Evolutionary conservation across 2,888 invertebrate genomes (phyloP), one percentile per base, ranked within the genome.

Genomic region (Helobdella robusta): DNA sequence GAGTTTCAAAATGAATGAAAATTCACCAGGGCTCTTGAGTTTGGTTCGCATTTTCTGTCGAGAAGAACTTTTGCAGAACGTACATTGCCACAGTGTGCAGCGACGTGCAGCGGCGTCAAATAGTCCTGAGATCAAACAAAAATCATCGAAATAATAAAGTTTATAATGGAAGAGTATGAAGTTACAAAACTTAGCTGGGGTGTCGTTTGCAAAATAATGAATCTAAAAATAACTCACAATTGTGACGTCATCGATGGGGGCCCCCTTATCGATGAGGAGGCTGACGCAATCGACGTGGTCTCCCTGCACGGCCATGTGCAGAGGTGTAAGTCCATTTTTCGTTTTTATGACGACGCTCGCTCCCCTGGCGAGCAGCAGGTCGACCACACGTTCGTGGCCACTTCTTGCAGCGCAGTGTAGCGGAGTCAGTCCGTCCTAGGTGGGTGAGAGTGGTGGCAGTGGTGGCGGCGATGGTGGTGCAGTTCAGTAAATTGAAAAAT

Each of bases 251-350:
- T 97, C 94, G 69, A 97, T 94, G 75, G 90, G 89, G 2, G 94
- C 97, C 18, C 91, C 91, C 75, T 91, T 89, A 76, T 91, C 91
- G 72, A 98, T 84, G 52, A 99, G 83, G 32, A 97, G 83, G 1
- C 89, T 85, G 4, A 95, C 94, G 91, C 98, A 92, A 79, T 93
- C 92, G 64, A 89, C 88, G 81, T 95, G 94, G 76, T 98, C 98
- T 97, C 98, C 99, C 83, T 99, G 97, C 65, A 94, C 91, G 68
- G 98, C 95, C 30, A 99, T 98, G 79, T 98, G 98, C 70, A 99
- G 83, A 0, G 97, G 97, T 68, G 92, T 93, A 72, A 98, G 97
- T 79, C 93, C 91, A 79, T 98, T 97, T 84, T 98, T 94, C 25
- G 98, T 98, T 70, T 92, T 88, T 77, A 89, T 97, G 82, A 98